Evolutionary conservation across 2,888 invertebrate species (phyloP).

Genomic region (Nezara viridula): DNA sequence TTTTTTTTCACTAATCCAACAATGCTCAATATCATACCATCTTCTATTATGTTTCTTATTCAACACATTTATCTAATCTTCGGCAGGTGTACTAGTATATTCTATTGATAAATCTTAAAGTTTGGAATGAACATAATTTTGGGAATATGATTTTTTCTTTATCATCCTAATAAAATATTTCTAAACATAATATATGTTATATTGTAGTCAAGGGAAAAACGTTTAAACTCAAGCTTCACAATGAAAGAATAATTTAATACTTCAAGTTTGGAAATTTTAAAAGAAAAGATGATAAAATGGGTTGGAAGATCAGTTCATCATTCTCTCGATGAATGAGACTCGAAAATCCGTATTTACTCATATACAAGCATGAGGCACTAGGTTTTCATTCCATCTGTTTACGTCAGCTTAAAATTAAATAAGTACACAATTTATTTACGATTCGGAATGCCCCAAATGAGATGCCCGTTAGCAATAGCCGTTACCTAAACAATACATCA

Average conservation of each 20-base stretch:
- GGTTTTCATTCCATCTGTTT: not conserved
- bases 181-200: not conserved
- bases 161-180: not conserved
- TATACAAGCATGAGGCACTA: conserved; percentile 62
- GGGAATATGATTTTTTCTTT: not conserved
- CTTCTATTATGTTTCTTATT: not conserved
- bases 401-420: conserved; percentile 41
- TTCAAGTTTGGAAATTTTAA: not conserved
- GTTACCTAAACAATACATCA: conserved; percentile 59
- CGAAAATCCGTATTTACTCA: conserved; percentile 63
- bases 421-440: conserved; percentile 35
- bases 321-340: conserved; percentile 16
- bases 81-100: not conserved
- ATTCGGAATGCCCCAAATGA: conserved; percentile 40
- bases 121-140: not conserved
- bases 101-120: not conserved
- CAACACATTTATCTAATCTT: not conserved
- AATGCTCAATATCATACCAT: not conserved
- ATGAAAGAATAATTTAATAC: not conserved
- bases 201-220: not conserved
- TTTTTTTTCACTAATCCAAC: not conserved
- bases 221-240: not conserved
- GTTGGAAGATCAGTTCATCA: conserved; percentile 54
- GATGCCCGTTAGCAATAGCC: not conserved
- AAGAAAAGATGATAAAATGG: not conserved